Evolutionary conservation across 2,888 invertebrate species (phyloP), one percentile per base, ranked within the genome.

Genomic region (Antheraea assamensis): DNA sequence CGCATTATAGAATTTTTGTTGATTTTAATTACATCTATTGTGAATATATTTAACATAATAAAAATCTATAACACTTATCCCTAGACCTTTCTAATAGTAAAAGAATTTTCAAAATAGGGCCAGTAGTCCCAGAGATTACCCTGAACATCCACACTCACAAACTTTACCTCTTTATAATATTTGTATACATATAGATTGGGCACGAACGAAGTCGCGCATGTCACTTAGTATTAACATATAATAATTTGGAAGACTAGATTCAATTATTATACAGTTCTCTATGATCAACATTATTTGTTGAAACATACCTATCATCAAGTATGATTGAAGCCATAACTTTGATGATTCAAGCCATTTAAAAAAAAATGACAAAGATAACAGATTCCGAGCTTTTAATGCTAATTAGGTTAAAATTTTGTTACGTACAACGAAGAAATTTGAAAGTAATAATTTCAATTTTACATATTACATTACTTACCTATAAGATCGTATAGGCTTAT

Each of bases 401-500:
- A 19, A 52, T 58, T 24, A 58, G n/a, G 10, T 58, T 3, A 24
- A 2, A 2, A 24, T 24, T 24, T 8, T 58, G 5, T 24, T 21
- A 24, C 10, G 10, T 55, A 55, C 21, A 55, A 8, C 1, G 0
- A n/a, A 58, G n/a, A 58, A 4, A 58, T 8, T 24, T 24, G 5
- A 1, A 3, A n/a, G n/a, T n/a, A n/a, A 55, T 55, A 19, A 3
- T 52, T 52, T 52, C 3, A 52, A 52, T n/a, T n/a, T 21, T 58
- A 24, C 58, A 24, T 24, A 24, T 24, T 78, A 75, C 74, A 73
- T 71, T 55, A 91, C 94, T 94, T 80, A 94, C 94, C 91, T 72
- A 94, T 88, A 76, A 93, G 90, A 82, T 93, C 90, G 79, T 94
- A 93, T 64, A 94, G 74, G 77, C 90, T 92, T 73, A 91, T 87